Evolutionary conservation across 37 sponge, comb jelly and placozoan genomes (phyloP), one percentile per base, ranked within the genome.

Genomic region (Beroe ovata): DNA sequence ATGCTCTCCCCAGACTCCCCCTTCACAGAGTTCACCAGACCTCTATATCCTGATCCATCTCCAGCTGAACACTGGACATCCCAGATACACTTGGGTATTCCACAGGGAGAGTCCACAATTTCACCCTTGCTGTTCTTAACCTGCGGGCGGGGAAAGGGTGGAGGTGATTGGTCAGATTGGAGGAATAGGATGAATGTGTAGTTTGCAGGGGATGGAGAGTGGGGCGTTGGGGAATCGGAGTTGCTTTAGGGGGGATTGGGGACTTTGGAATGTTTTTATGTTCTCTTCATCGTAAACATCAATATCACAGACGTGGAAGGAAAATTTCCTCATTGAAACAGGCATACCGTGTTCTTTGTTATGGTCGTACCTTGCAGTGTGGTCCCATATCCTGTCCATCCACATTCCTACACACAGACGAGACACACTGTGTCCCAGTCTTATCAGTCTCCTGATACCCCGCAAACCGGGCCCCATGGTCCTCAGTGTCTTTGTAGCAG

Each of bases 81-180:
- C 84, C 84, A 77, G 42, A 77, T 20, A 77, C 84, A 77, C 54
- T 77, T 33, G 28, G 84, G 84, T n/a, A 77, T 77, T 0, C 84
- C 84, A 20, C 84, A 77, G 21, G 84, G 42, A n/a, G 54, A 42
- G 4, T 62, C 29, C 28, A 62, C 29, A 14, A 28, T 14, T 62
- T 16, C 29, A 20, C 63, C 29, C 8, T 25, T 42, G 20, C 33
- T 23, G 54, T 77, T 42, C 47, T 77, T 11, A 23, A 77, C 84
- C 21, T 26, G 84, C 3, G 38, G 35, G 20, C 35, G 38, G 16
- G 71, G 71, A 2, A 35, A 35, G 63, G n/a, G 4, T 62, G 63
- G 22, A 6, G 26, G 63, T 20, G 28, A 6, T 62, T 62, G n/a
- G n/a, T n/a, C n/a, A n/a, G n/a, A n/a, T n/a, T n/a, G n/a, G n/a